Evolutionary conservation across 2,113 vertebrate species (phyloP).

Genomic region (Varanus komodoensis): DNA sequence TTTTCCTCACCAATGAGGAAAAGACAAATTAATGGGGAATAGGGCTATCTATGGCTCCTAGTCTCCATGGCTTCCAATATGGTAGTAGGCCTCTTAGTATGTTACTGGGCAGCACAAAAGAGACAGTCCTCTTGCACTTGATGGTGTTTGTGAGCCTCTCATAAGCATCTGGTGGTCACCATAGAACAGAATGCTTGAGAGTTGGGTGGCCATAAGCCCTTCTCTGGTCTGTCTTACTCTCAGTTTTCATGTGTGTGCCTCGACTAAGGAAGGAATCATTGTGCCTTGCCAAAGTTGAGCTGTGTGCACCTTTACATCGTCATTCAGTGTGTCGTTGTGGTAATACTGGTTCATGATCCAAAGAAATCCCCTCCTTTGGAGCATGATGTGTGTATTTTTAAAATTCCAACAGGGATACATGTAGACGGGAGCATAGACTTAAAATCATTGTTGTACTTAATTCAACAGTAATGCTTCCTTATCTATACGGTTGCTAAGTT

Average conservation of each 20-base stretch:
- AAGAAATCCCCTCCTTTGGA: slow-evolving; percentile 53
- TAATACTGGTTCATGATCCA: not conserved
- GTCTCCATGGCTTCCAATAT: no score
- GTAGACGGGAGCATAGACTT: slow-evolving; percentile 26
- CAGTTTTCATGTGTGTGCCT: not conserved
- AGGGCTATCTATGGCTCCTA: no score
- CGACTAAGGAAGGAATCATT: not conserved
- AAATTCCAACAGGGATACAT: slow-evolving; percentile 53
- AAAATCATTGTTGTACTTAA: not conserved
- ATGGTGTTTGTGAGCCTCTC: no score
- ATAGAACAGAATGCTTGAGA: no score
- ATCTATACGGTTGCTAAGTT: not conserved
- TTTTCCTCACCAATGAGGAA: not conserved
- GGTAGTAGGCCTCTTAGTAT: no score
- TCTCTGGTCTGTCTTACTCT: not conserved
- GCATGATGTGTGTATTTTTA: slow-evolving; percentile 14
- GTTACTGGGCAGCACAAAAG: no score
- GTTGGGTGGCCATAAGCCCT: not conserved
- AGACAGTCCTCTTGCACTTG: no score
- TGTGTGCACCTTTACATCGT: not conserved
- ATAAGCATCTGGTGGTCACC: no score
- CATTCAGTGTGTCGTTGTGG: slow-evolving; percentile 62
- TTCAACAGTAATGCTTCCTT: not conserved
- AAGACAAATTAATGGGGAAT: no score
- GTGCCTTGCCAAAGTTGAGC: not conserved